These are phyloP conservation scores for Noctilio leporinus DNA, from an alignment of 2,113 vertebrate genomes.

Conservation along the genomic window DNA sequence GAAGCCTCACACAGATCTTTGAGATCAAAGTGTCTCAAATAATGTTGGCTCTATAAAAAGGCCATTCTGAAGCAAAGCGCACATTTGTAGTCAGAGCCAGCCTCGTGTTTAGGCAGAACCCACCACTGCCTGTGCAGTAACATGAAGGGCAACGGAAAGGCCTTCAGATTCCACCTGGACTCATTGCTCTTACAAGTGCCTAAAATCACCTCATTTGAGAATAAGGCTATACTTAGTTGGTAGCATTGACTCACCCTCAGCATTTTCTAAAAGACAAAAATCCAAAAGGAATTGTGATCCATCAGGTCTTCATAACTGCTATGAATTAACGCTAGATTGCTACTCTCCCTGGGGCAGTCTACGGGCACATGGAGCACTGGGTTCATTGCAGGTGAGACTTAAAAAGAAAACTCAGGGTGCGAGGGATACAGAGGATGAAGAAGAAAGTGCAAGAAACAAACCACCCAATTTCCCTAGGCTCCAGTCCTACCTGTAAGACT, in stretches of 20 bases:
- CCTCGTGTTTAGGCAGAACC: neutral
- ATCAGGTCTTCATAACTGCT: neutral
- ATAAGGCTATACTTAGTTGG: neutral
- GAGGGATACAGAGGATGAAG: neutral
- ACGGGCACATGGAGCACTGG: neutral
- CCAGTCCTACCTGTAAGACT: neutral
- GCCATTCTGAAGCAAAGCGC: neutral
- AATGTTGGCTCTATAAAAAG: neutral
- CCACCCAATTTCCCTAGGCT: neutral
- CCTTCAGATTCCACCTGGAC: neutral
- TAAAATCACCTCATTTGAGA: neutral
- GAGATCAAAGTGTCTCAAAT: slow-evolving; percentile 47
- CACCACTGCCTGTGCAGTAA: neutral
- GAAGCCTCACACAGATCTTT: neutral
- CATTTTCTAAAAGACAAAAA: neutral
- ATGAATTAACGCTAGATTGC: neutral
- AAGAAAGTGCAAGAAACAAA: neutral
- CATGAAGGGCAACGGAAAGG: neutral
- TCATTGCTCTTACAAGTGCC: neutral
- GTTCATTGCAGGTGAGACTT: neutral
- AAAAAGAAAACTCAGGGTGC: neutral
- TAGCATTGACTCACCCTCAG: neutral
- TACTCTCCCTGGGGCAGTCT: neutral
- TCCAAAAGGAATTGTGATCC: neutral
- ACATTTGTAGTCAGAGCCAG: neutral